Percentiles rank a stretch among this genome's conserved stretches.
Conservation (phyloP, 1,140 invertebrate genomes). For the Berghia stephanieae region DNA sequence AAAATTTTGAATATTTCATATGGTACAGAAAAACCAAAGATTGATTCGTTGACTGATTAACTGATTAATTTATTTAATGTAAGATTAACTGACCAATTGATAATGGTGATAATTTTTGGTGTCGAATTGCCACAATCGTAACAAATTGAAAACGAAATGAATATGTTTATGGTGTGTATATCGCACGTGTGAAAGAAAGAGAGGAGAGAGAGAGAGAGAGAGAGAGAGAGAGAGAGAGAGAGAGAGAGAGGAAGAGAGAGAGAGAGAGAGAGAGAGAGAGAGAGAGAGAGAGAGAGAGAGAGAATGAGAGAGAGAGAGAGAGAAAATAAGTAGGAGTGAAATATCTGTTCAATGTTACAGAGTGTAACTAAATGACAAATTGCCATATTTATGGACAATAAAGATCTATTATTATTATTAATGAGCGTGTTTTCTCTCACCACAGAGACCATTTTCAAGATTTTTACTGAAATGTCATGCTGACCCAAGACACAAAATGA, state of each 20-base stretch:
- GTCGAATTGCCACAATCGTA: neutral
- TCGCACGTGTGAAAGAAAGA: neutral
- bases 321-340: no score
- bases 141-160: neutral
- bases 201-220: neutral
- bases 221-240: neutral
- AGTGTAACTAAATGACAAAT: no score
- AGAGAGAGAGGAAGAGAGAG: neutral
- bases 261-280: neutral
- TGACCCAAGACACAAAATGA: no score
- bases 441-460: no score
- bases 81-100: neutral
- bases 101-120: neutral
- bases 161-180: neutral
- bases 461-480: no score
- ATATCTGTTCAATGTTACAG: no score
- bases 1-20: no score
- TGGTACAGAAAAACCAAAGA: no score
- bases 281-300: neutral
- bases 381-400: no score
- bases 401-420: no score
- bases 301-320: slow-evolving; percentile 1
- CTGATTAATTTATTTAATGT: neutral
- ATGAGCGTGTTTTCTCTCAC: no score
- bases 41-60: neutral